Conservation (phyloP, 2,888 invertebrate genomes). For the Agrochola lychnidis region DNA sequence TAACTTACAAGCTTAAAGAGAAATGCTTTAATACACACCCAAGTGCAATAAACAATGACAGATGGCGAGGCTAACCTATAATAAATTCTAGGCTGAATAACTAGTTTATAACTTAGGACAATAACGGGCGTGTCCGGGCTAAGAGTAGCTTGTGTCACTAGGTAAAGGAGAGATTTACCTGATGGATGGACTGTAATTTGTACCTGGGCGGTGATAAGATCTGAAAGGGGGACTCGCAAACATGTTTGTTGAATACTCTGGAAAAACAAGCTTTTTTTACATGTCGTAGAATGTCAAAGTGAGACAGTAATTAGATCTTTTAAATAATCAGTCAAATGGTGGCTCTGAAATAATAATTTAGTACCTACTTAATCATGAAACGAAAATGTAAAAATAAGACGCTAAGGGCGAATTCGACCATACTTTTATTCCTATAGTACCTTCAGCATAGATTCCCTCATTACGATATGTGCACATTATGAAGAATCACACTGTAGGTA, state of each 20-base stretch:
- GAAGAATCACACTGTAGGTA: too few relatives aligned
- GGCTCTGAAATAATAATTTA: neutral
- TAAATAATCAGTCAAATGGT: neutral
- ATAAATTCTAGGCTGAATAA: slow-evolving; percentile 50
- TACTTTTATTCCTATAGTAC: neutral
- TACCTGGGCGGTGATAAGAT: slow-evolving; percentile 39
- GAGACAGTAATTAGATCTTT: too few relatives aligned
- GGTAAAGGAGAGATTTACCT: slow-evolving; percentile 25
- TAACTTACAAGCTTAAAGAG: slow-evolving; percentile 45
- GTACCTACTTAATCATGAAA: too few relatives aligned
- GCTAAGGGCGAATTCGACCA: neutral
- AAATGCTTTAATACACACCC: slow-evolving; percentile 52
- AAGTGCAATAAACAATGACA: slow-evolving; percentile 48
- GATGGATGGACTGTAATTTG: slow-evolving; percentile 40
- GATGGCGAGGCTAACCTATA: slow-evolving; percentile 26
- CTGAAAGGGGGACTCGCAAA: neutral
- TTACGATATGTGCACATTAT: too few relatives aligned
- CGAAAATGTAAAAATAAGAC: neutral
- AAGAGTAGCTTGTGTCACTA: neutral
- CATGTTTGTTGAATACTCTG: slow-evolving; percentile 26
- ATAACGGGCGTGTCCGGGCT: slow-evolving; percentile 25
- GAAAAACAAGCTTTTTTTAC: slow-evolving; percentile 7
- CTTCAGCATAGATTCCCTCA: too few relatives aligned
- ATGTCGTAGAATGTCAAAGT: neutral
- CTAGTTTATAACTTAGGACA: slow-evolving; percentile 51